phyloP scores from a whole-genome alignment of 2,888 invertebrate genomes.

The Dasysyrphus tricinctus region DNA sequence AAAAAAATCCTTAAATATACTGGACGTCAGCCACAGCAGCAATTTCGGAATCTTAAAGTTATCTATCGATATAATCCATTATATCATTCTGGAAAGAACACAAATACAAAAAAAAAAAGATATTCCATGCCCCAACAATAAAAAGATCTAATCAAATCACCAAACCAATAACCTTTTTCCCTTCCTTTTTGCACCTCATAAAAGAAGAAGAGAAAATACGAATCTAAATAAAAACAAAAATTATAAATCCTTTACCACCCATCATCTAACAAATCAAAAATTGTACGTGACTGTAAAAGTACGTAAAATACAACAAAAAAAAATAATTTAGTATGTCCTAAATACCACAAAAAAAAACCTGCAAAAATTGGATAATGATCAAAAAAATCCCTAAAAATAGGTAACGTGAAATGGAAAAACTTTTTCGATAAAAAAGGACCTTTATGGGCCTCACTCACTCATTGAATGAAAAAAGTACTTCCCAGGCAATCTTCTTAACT shows the following conservation, averaged over 20 bases:
- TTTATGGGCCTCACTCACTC: conserved; percentile 10
- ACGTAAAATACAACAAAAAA: conserved; percentile 20
- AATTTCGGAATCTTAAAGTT: background rate
- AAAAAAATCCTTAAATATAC: background rate
- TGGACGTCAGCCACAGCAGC: background rate
- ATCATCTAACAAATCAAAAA: conserved; percentile 39
- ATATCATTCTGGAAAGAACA: background rate
- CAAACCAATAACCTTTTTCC: conserved; percentile 16
- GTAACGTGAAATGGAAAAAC: conserved; percentile 32
- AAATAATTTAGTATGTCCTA: conserved; percentile 16
- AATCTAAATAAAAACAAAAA: background rate
- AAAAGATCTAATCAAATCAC: conserved; percentile 23
- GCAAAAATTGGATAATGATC: conserved; percentile 7
- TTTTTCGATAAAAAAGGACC: conserved; percentile 43
- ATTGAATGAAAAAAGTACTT: conserved; percentile 1
- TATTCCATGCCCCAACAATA: background rate
- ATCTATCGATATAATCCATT: background rate
- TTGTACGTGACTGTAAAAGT: conserved; percentile 32
- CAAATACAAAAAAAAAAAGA: background rate
- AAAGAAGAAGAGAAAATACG: background rate
- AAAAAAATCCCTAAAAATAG: conserved; percentile 35
- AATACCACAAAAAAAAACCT: conserved; percentile 30
- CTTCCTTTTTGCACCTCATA: conserved; percentile 6
- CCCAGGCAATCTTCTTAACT: conserved; percentile 60
- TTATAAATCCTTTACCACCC: background rate